Base-by-base conservation (phyloP, 1,140 invertebrate species). In the Bombus confusus region DNA sequence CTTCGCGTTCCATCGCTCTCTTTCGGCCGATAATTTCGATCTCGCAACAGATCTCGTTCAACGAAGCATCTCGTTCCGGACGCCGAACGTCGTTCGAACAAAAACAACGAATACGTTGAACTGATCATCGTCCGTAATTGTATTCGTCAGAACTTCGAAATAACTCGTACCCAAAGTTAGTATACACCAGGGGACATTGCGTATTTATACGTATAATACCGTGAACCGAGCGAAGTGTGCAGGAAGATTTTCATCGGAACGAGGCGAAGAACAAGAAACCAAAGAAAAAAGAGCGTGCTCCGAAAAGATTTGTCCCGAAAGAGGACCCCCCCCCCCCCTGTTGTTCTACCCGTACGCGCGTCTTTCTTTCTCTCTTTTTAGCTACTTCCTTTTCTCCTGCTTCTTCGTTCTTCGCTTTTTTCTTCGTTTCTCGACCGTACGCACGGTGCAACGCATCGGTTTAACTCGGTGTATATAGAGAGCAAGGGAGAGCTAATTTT, bases 401-500 rank as follows among this genome's bases (percentile, higher is more conserved):
- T 64, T 66, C 34, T 31, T 25, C 31, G 39, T 31, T n/a, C 41
- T 43, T 41, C 22, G 47, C 66, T 77, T 78, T 68, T 43, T 43
- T 34, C 31, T 75, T 62, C 3, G 15, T 83, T 84, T 66, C 34
- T 66, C 34, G 52, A 37, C 31, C 18, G 47, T 22, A 52, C 10
- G 82, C 62, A 37, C 82, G 62, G n/a, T 22, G 76, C 80, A 62
- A 59, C 31, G 43, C 66, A 37, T 86, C 69, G 75, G 68, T 84
- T 47, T 64, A 43, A 76, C 31, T 39, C 52, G 82, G n/a, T 34
- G 37, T 72, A 31, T 39, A 52, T 75, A 86, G 83, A 57, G 87
- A 31, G 59, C 39, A 68, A 41, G 62, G 84, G 68, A 75, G 75
- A 83, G 88, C 78, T 89, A 89, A 88, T 89, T 89, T 89, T 89